Percentiles rank a stretch among this genome's conserved stretches.
Evolutionary conservation across 2,113 vertebrate genomes (phyloP).

Genomic region (Siniperca chuatsi): DNA sequence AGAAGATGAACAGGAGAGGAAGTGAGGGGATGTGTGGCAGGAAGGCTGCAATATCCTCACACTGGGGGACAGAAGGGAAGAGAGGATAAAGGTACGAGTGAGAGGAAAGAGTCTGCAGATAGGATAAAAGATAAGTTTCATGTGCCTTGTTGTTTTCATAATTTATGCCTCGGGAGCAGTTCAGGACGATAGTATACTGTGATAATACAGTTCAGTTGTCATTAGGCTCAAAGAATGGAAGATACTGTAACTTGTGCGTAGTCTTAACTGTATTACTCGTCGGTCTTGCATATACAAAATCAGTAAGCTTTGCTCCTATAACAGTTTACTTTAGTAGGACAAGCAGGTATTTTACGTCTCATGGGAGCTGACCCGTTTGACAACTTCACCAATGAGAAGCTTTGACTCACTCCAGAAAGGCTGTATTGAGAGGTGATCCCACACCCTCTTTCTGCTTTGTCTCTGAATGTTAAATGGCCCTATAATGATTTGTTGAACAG

Average conservation of each 20-base stretch:
- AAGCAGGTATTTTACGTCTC: slow-evolving; percentile 5
- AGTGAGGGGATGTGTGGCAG: slow-evolving; percentile 62
- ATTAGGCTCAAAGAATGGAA: neutral
- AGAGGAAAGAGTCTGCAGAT: slow-evolving; percentile 47
- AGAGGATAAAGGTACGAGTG: slow-evolving; percentile 22
- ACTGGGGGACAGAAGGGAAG: slow-evolving; percentile 37
- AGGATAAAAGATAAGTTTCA: slow-evolving; percentile 24
- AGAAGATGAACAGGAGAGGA: slow-evolving; percentile 55
- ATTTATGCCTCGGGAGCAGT: slow-evolving; percentile 19
- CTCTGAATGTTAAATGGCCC: neutral
- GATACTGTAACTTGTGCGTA: neutral
- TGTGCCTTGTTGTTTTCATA: slow-evolving; percentile 3
- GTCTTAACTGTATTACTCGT: slow-evolving; percentile 4
- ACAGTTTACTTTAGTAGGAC: slow-evolving; percentile 2
- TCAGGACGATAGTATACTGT: neutral
- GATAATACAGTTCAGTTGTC: neutral
- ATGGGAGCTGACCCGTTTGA: slow-evolving; percentile 45
- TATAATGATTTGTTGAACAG: slow-evolving; percentile 35
- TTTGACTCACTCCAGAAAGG: slow-evolving; percentile 26
- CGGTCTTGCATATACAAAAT: neutral
- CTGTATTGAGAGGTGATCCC: slow-evolving; percentile 8
- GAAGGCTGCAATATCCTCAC: slow-evolving; percentile 63
- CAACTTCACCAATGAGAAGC: slow-evolving; percentile 10
- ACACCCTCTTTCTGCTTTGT: slow-evolving; percentile 34
- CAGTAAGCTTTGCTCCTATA: neutral